Evolutionary conservation across 2,888 invertebrate species (phyloP).

Genomic region (Parascotia fuliginaria): DNA sequence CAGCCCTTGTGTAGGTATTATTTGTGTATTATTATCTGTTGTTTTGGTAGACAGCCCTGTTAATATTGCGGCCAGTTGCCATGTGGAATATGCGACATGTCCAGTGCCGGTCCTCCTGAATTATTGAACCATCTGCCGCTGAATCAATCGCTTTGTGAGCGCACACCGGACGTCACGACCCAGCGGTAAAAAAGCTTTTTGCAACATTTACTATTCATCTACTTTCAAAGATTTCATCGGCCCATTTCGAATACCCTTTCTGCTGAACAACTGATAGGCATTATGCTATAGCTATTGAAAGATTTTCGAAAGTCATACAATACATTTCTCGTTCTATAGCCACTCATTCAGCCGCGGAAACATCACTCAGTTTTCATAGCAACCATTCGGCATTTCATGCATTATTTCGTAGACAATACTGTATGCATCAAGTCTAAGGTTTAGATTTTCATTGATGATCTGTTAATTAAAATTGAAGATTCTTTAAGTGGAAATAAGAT

Average conservation of each 20-base stretch:
- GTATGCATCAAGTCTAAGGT: constrained; percentile 17
- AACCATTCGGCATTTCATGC: constrained; percentile 22
- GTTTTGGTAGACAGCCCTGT: constrained; percentile 21
- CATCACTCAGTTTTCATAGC: constrained; percentile 34
- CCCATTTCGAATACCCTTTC: constrained; percentile 39
- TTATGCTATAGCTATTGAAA: constrained; percentile 18
- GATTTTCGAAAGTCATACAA: constrained; percentile 30
- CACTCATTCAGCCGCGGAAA: constrained; percentile 26
- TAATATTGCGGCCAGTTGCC: constrained; percentile 20
- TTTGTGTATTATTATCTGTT: constrained; percentile 25
- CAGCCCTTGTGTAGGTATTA: constrained; percentile 22
- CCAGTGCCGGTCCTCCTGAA: constrained; percentile 55
- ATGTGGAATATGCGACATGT: constrained; percentile 24
- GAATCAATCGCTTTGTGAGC: constrained; percentile 60
- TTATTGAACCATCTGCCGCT: constrained; percentile 61
- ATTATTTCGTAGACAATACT: constrained; percentile 26
- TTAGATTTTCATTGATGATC: constrained; percentile 28
- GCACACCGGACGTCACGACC: constrained; percentile 46
- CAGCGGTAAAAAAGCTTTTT: constrained; percentile 50
- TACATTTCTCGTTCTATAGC: constrained; percentile 17
- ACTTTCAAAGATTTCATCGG: constrained; percentile 38
- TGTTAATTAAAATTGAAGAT: constrained; percentile 33
- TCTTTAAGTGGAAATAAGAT: not conserved
- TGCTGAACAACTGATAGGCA: constrained; percentile 31
- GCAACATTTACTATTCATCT: constrained; percentile 45